Evolutionary conservation across 2,797 vertebrate species (phyloP), one percentile per base, ranked within the genome.

Genomic region (Notoglanidium macrostoma): DNA sequence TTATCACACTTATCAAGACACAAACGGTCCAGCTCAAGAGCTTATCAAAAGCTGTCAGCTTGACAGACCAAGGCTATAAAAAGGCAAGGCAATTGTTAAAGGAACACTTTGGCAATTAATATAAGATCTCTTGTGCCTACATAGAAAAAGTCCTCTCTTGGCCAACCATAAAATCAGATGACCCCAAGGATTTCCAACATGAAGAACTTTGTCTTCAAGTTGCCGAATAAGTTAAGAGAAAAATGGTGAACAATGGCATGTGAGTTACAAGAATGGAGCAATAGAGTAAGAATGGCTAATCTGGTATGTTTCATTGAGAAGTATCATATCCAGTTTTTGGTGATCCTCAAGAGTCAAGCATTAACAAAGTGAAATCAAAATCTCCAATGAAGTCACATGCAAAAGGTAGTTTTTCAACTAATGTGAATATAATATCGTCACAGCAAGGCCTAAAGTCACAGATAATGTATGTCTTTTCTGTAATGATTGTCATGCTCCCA

Each of bases 251-350:
- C 63, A n/a, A 87, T 40, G 46, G 86, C 68, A 17, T 83, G 26
- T 83, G 86, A 87, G 55, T 44, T 83, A 32, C 65, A 72, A 40
- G 17, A 11, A 7, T 35, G 32, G n/a, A 21, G 2, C 6, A n/a
- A 40, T n/a, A 87, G 57, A 19, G 57, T 83, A 26, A 74, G 68
- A 40, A 76, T 87, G 49, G 29, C 55, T 7, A 70, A 87, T 46
- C 79, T 83, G 32, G 80, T 87, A 19, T 26, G 1, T 40, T 87
- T 83, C 26, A 35, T 83, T 70, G 85, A 87, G 63, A 83, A 83
- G 49, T 40, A 2, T 54, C 49, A 14, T 26, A 86, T 29, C 85
- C 85, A 86, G 26, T 85, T 5, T 86, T 86, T 79, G 72, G 74
- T 54, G 61, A 86, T 32, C 44, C 80, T 68, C 85, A 86, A 19